Evolutionary conservation across 2,113 vertebrate genomes (phyloP), one percentile per base, ranked within the genome.

Genomic region (Leptobrachium leishanense): DNA sequence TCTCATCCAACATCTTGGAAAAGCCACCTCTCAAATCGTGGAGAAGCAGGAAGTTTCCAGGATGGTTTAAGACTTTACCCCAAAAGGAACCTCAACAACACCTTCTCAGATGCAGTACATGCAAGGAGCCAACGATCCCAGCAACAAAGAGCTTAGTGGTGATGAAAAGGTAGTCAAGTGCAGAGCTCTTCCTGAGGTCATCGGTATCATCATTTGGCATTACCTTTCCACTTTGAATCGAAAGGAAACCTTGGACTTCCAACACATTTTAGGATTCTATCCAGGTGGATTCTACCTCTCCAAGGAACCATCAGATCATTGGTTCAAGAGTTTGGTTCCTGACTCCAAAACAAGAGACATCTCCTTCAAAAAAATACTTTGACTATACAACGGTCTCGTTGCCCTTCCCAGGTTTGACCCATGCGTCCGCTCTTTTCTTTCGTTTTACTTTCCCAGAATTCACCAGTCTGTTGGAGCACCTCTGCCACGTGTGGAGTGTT

Each of bases 401-500:
- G 81, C 97, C 98, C 84, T 97, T 98, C 31, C 94, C 94, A 0
- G 95, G 93, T 87, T 98, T 99, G 79, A 94, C 94, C 96, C 96
- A 98, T 68, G 94, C 92, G 0, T 96, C 95, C 0, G 90, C 90
- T 83, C 95, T 88, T 85, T 96, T 96, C 77, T 94, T 92, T 71
- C 93, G 87, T 83, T 96, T 95, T 74, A 94, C 94, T 86, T 86
- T 95, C 88, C 92, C 94, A 69, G 92, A 94, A 87, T 92, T 94
- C 84, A 98, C 91, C 79, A 99, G 88, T 81, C 94, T 92, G 80
- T 93, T 91, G 0, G 96, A 95, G 89, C 98, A 98, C 83, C 95
- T 97, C 87, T 97, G 96, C 98, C 98, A 99, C 0, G 98, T 98
- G 89, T 98, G 96, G 54, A 99, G 92, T 8, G 98, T 99, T 86